phyloP scores from a whole-genome alignment of 2,797 vertebrate genomes.

The Periophthalmus magnuspinnatus region DNA sequence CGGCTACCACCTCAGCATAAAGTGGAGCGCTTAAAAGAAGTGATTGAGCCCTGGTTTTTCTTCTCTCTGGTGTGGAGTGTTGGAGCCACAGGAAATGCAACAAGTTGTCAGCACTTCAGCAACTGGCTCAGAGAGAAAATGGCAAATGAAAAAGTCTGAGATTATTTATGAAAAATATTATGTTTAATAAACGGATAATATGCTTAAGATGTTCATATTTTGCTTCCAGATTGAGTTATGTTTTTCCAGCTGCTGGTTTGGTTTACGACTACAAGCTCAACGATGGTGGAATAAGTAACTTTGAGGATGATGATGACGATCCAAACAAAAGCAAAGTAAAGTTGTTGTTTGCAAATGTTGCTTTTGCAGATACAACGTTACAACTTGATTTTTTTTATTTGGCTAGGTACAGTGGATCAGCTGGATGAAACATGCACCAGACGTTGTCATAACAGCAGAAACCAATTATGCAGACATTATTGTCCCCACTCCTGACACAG shows the following conservation, averaged over 20 bases:
- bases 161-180: not conserved
- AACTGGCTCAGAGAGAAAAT: constrained; percentile 86
- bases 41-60: constrained; percentile 94
- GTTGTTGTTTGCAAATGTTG: constrained; percentile 5
- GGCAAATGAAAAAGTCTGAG: constrained; percentile 78
- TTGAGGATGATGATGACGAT: constrained; percentile 77
- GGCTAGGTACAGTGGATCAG: constrained; percentile 87
- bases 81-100: constrained; percentile 84
- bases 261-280: constrained; percentile 89
- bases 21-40: constrained; percentile 71
- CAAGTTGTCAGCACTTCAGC: constrained; percentile 78
- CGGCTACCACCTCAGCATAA: constrained; percentile 74
- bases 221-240: constrained; percentile 75
- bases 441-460: constrained; percentile 81
- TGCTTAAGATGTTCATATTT: constrained; percentile 16
- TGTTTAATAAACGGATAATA: not conserved
- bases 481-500: constrained; percentile 85
- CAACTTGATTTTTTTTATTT: not conserved
- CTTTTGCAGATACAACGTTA: not conserved
- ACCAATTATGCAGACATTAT: constrained; percentile 88
- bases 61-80: constrained; percentile 93
- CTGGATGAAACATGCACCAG: constrained; percentile 81
- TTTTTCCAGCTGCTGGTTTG: constrained; percentile 84
- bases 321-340: constrained; percentile 78
- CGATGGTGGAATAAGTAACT: constrained; percentile 81